Conservation (phyloP, 2,888 invertebrate genomes). For the Helleia helle region DNA sequence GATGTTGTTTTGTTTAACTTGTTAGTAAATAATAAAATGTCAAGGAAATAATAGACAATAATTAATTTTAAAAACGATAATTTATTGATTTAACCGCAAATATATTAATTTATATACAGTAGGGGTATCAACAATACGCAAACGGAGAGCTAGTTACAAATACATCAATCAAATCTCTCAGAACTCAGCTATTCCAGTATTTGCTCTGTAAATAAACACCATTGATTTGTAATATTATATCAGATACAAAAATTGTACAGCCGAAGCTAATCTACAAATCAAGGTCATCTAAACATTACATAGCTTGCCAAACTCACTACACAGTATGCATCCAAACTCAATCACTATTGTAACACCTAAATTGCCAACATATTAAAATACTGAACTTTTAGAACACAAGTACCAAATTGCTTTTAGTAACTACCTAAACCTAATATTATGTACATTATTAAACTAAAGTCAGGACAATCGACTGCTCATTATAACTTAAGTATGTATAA, state of each 20-base stretch:
- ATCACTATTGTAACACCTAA: conserved; percentile 37
- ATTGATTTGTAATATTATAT: conserved; percentile 21
- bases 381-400: conserved; percentile 55
- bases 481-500: conserved; percentile 40
- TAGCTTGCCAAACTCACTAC: conserved; percentile 44
- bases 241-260: conserved; percentile 11
- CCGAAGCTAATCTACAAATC: conserved; percentile 22
- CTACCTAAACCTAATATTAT: conserved; percentile 53
- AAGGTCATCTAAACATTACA: conserved; percentile 23
- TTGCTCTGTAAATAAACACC: conserved; percentile 21
- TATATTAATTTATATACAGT: conserved; percentile 72
- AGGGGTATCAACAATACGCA: conserved; percentile 68
- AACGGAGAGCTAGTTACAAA: conserved; percentile 47
- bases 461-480: conserved; percentile 65
- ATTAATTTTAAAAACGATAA: conserved; percentile 62
- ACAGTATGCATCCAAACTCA: conserved; percentile 48
- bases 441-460: conserved; percentile 52
- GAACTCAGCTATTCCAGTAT: conserved; percentile 30
- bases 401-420: conserved; percentile 46
- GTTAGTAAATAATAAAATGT: conserved; percentile 15
- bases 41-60: conserved; percentile 17
- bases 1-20: too few relatives aligned
- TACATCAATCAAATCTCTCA: conserved; percentile 24
- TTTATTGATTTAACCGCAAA: conserved; percentile 71
- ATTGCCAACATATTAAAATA: conserved; percentile 55